Evolutionary conservation across 2,888 invertebrate species (phyloP), one percentile per base, ranked within the genome.

Genomic region (Megamerina dolium): DNA sequence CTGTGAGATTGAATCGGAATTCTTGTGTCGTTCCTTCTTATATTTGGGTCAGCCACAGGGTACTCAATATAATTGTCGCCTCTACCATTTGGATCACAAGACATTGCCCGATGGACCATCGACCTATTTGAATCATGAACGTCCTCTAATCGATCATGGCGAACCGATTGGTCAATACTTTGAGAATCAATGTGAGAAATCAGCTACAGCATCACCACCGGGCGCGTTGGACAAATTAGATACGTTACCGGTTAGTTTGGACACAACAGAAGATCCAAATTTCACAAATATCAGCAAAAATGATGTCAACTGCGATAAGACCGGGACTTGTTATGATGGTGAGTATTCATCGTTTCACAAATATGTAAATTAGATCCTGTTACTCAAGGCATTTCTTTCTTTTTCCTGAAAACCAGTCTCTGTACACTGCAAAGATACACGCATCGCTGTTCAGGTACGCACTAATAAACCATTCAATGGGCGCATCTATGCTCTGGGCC

Each of bases 401-500:
- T n/a, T n/a, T n/a, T n/a, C n/a, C n/a, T n/a, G n/a, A n/a, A n/a
- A n/a, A 43, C n/a, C 72, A 93, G 93, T 94, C 39, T 85, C 90
- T 20, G 92, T 93, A 2, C 88, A 91, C 68, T 94, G 93, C 76
- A 93, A 92, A 72, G 93, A 94, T 68, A 92, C 92, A 3, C 80
- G 88, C 60, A 93, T 94, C 59, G 91, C 92, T 5, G 88, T 94
- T 1, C 89, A 90, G 73, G 91, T 94, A 16, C 79, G 87, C 56
- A 93, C 93, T 27, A 93, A 92, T 72, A 89, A 91, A 63, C 91
- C 91, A 17, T 94, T 94, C 77, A 93, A 92, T 62, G 93, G 93
- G 12, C 82, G 93, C 49, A 91, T 94, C 66, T 94, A 94, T 69
- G 93, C 93, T 16, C 74, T 94, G 59, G 93, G 93, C 27, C 80